Evolutionary conservation across 2,113 vertebrate species (phyloP).

Genomic region (Orientallactaga bullata): DNA sequence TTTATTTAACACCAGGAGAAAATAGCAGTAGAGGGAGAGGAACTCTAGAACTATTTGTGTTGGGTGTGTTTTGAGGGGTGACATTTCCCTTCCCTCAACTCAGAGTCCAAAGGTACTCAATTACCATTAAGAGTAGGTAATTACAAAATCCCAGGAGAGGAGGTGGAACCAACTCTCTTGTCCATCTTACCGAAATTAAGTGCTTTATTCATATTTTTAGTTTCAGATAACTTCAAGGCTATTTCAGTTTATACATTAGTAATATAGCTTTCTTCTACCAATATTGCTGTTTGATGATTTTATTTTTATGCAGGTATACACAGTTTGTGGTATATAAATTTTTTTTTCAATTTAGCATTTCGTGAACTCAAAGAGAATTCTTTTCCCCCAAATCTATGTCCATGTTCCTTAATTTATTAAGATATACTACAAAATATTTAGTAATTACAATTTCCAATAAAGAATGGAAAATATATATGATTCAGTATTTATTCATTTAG

Average conservation of each 20-base stretch:
- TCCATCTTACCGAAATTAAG: too few relatives aligned
- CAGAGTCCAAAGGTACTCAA: too few relatives aligned
- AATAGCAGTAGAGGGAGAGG: too few relatives aligned
- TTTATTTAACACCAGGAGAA: too few relatives aligned
- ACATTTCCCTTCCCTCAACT: too few relatives aligned
- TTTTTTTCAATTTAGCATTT: conserved; percentile 24
- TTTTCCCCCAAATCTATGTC: not conserved
- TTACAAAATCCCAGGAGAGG: too few relatives aligned
- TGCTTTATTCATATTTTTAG: not conserved
- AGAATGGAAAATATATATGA: not conserved
- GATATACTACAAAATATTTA: not conserved
- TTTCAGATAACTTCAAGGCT: not conserved
- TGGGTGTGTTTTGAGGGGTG: too few relatives aligned
- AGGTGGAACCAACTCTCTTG: too few relatives aligned
- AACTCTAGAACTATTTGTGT: too few relatives aligned
- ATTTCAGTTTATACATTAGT: not conserved
- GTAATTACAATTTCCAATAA: conserved; percentile 41
- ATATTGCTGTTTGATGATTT: not conserved
- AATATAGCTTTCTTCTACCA: not conserved
- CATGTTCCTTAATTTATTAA: not conserved
- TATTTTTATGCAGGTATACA: not conserved
- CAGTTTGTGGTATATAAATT: not conserved
- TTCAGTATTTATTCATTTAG: not conserved
- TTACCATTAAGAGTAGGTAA: too few relatives aligned
- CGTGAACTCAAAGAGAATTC: not conserved